Conservation (phyloP, 2,113 vertebrate species). For the Mus spicilegus region DNA sequence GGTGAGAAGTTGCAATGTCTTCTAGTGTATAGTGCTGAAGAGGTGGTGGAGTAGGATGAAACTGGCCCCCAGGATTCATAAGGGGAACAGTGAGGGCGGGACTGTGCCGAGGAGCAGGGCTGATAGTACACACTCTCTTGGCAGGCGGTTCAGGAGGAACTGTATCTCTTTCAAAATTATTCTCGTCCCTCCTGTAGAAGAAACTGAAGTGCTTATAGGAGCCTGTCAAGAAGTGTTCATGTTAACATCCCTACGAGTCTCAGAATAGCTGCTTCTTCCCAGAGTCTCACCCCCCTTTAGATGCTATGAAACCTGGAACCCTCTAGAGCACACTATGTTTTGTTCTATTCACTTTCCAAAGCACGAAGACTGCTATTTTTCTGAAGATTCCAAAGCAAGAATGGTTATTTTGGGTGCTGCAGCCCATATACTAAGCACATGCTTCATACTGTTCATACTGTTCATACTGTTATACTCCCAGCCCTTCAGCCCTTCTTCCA, state of each 20-base stretch:
- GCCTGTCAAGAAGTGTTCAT: neutral
- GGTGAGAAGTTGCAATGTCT: constrained; percentile 95
- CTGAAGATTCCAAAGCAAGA: neutral
- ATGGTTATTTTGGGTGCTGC: neutral
- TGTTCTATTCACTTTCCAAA: neutral
- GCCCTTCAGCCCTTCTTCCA: neutral
- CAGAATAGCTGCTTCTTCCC: neutral
- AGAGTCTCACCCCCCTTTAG: neutral
- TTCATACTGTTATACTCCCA: neutral
- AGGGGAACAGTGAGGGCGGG: constrained; percentile 93
- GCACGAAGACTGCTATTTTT: constrained; percentile 3
- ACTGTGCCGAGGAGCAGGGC: constrained; percentile 97
- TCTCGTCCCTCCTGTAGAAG: constrained; percentile 92
- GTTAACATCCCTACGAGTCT: neutral
- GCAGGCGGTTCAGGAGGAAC: constrained; percentile 93
- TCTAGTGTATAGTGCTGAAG: constrained; percentile 98
- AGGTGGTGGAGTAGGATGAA: constrained; percentile 96
- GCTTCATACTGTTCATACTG: neutral
- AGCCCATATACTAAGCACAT: neutral
- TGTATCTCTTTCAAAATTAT: constrained; percentile 93
- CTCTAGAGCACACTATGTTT: neutral
- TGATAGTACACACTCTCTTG: constrained; percentile 98
- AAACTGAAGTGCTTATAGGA: constrained; percentile 29
- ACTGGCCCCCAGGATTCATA: constrained; percentile 91
- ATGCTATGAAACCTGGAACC: neutral